Percentiles rank a stretch among this genome's conserved stretches.
phyloP scores from a whole-genome alignment of 2,888 invertebrate species.

The Eupeodes luniger region DNA sequence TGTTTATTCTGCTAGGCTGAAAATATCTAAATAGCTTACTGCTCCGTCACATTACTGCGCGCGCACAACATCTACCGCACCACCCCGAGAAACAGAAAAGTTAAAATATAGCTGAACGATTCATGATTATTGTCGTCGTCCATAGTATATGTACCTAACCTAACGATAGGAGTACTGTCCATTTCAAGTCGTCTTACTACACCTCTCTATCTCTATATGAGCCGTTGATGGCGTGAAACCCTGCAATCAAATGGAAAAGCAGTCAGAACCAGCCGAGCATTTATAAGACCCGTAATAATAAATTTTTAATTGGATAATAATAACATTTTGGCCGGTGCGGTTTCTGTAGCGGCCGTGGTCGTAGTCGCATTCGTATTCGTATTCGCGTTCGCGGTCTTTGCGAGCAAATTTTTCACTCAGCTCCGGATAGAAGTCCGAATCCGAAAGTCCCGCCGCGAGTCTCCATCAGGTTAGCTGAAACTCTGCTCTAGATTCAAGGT shows the following conservation, averaged over 20 bases:
- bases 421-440: not conserved
- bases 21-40: constrained; percentile 22
- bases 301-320: constrained; percentile 76
- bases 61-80: constrained; percentile 8
- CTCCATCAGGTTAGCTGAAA: no score
- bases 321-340: constrained; percentile 57
- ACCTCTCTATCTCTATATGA: constrained; percentile 16
- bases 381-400: not conserved
- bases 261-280: constrained; percentile 64
- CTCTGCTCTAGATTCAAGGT: constrained; percentile 62
- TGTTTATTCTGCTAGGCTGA: not conserved
- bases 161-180: not conserved
- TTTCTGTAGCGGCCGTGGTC: not conserved
- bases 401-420: constrained; percentile 30
- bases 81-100: not conserved
- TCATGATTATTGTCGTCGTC: constrained; percentile 66
- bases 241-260: constrained; percentile 66
- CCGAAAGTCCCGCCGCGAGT: not conserved
- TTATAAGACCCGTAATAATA: constrained; percentile 67
- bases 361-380: not conserved
- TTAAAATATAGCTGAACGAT: constrained; percentile 55
- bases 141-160: not conserved
- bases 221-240: constrained; percentile 71
- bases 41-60: not conserved
- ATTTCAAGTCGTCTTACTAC: constrained; percentile 17